Conservation (phyloP, 2,113 vertebrate species). For the Athene noctua region DNA sequence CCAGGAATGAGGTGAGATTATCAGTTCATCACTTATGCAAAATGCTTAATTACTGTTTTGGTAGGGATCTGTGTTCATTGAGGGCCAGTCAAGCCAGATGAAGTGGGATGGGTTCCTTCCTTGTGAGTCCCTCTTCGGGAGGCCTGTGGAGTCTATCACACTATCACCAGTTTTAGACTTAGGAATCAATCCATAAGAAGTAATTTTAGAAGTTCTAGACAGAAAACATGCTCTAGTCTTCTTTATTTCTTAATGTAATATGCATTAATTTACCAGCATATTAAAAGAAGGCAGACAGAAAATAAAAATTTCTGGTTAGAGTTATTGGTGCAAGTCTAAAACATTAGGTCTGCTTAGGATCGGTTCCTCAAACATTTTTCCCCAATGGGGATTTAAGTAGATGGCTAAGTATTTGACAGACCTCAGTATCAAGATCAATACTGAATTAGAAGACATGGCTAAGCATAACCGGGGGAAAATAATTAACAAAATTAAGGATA, state of each 20-base stretch:
- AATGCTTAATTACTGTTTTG: neutral
- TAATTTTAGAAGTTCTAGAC: neutral
- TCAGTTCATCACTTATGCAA: neutral
- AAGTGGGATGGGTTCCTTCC: neutral
- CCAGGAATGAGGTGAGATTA: neutral
- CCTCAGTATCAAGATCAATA: constrained; percentile 77
- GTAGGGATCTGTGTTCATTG: neutral
- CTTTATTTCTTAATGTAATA: neutral
- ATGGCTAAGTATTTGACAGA: constrained; percentile 73
- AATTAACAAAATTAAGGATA: constrained; percentile 82
- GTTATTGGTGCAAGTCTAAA: constrained; percentile 44
- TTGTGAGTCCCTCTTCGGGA: neutral
- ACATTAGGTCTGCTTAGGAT: constrained; percentile 11
- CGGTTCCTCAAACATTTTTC: constrained; percentile 58
- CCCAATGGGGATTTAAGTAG: constrained; percentile 63
- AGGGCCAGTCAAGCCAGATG: neutral
- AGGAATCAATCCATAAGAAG: neutral
- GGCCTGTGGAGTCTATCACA: neutral
- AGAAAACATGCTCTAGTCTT: neutral
- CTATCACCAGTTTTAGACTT: neutral
- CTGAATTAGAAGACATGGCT: constrained; percentile 77
- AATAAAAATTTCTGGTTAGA: constrained; percentile 26
- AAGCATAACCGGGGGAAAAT: constrained; percentile 80
- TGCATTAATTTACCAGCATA: neutral
- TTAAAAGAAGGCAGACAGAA: neutral